A percentile compares a stretch with the other conserved stretches of the same genome.
These are phyloP conservation scores for Clavelina lepadiformis DNA, from an alignment of 23 tunicate genomes.

Conservation along the genomic window DNA sequence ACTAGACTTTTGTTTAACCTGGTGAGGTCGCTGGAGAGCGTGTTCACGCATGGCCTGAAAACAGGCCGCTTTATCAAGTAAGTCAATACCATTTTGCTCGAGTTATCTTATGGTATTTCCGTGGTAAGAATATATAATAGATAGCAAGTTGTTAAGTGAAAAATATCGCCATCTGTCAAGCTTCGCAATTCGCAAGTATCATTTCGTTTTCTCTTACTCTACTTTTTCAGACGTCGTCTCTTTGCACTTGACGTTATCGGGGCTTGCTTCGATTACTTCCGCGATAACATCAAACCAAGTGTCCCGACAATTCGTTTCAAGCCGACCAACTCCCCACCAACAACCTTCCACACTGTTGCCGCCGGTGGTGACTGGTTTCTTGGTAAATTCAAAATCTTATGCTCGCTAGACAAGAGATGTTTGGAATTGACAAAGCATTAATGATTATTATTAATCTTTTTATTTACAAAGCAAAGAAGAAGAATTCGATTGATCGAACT, in stretches of 20 bases:
- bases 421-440: no score
- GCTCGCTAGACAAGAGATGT: no score
- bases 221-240: slow-evolving; percentile 16
- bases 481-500: no score
- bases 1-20: slow-evolving; percentile 47
- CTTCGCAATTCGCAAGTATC: no score
- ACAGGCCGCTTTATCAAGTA: slow-evolving; percentile 37
- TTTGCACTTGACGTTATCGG: slow-evolving; percentile 65
- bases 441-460: no score
- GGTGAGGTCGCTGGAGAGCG: slow-evolving; percentile 35
- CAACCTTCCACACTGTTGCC: slow-evolving; percentile 8
- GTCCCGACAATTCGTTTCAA: neutral
- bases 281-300: slow-evolving; percentile 14
- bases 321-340: neutral
- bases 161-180: no score
- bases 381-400: slow-evolving; percentile 15
- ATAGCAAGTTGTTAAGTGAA: no score
- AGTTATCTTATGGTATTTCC: no score
- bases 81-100: no score
- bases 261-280: slow-evolving; percentile 22
- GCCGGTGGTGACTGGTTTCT: slow-evolving; percentile 51
- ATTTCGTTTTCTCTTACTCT: no score
- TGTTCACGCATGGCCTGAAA: slow-evolving; percentile 76
- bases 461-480: no score
- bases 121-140: no score